These are phyloP conservation scores for Leptura quadrifasciata DNA, from an alignment of 2,888 invertebrate genomes.

Conservation along the genomic window DNA sequence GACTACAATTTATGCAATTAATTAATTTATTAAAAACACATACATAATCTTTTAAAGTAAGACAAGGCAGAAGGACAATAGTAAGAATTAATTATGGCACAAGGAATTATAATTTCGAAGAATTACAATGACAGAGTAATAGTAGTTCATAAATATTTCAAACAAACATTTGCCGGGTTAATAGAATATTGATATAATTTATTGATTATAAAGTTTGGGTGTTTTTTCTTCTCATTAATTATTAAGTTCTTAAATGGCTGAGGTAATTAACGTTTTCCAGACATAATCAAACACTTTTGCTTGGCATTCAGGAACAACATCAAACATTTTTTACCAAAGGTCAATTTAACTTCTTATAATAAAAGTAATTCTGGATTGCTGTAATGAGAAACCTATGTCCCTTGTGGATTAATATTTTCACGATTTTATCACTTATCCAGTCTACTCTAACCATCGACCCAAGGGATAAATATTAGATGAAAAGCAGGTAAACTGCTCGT, in stretches of 20 bases:
- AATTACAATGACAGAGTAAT: neutral
- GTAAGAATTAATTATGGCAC: neutral
- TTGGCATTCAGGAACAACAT: too few species aligned
- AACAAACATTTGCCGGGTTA: neutral
- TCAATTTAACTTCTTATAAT: too few species aligned
- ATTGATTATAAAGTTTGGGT: constrained; percentile 3
- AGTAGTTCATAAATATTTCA: neutral
- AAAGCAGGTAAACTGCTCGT: too few species aligned
- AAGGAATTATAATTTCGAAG: neutral
- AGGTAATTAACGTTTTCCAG: constrained; percentile 16
- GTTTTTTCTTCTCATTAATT: constrained; percentile 12
- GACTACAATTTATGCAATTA: constrained; percentile 36
- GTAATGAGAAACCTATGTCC: too few species aligned
- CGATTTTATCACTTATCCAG: too few species aligned
- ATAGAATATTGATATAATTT: neutral
- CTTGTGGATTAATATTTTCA: too few species aligned
- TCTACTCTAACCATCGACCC: too few species aligned
- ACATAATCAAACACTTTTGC: too few species aligned
- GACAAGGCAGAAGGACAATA: constrained; percentile 34
- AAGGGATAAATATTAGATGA: too few species aligned
- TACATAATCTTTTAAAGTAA: constrained; percentile 20
- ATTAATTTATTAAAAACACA: constrained; percentile 20
- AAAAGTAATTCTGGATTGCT: too few species aligned
- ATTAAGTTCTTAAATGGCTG: constrained; percentile 4
- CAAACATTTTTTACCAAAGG: too few species aligned